Percentiles rank a stretch among this genome's conserved stretches.
Evolutionary conservation across 2,888 invertebrate genomes (phyloP).

Genomic region (Eumerus sabulonum): DNA sequence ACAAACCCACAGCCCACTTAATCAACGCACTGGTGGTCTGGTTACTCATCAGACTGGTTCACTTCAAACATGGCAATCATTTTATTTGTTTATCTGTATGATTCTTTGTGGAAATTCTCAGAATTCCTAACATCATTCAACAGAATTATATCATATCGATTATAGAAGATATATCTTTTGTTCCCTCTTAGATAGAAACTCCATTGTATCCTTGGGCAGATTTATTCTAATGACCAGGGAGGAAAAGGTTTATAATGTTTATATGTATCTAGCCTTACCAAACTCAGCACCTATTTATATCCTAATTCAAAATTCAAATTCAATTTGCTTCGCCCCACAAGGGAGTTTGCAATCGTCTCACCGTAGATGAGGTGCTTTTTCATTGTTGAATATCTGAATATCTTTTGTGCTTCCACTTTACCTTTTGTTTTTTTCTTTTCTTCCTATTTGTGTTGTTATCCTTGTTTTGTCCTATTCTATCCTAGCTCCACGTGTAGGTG

Average conservation of each 20-base stretch:
- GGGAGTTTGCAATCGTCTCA: conserved; percentile 53
- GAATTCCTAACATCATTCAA: too few species aligned
- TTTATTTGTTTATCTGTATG: conserved; percentile 22
- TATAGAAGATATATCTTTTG: too few species aligned
- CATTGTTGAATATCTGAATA: conserved; percentile 37
- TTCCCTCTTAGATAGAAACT: too few species aligned
- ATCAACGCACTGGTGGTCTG: conserved; percentile 29
- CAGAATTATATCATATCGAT: too few species aligned
- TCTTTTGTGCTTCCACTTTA: conserved; percentile 3
- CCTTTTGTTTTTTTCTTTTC: neutral
- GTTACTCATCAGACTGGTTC: conserved; percentile 7
- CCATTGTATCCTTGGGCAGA: too few species aligned
- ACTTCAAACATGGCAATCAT: conserved; percentile 11
- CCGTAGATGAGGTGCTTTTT: conserved; percentile 50
- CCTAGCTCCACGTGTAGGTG: conserved; percentile 40
- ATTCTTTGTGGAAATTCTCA: neutral
- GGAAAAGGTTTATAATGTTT: too few species aligned
- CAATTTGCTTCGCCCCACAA: conserved; percentile 64
- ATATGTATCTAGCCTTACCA: too few species aligned
- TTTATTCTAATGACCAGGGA: too few species aligned
- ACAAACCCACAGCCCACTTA: conserved; percentile 29
- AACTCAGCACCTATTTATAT: conserved; percentile 29
- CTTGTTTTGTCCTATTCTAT: neutral
- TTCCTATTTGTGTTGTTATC: neutral
- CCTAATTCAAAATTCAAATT: conserved; percentile 64